Evolutionary conservation across 2,888 invertebrate genomes (phyloP).

Genomic region (Acanthosoma haemorrhoidale): DNA sequence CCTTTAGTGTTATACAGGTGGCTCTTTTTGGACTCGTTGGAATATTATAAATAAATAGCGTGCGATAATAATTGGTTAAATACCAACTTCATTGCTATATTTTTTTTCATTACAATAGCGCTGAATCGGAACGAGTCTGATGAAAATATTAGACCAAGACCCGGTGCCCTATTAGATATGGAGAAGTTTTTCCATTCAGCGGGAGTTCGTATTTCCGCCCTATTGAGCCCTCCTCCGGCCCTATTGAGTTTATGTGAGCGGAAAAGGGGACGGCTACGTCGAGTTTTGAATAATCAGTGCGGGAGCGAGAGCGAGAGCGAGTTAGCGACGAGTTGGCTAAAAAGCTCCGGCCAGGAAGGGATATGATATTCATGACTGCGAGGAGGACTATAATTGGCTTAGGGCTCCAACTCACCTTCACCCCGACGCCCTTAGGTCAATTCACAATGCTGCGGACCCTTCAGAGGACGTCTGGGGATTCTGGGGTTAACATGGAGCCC

Average conservation of each 20-base stretch:
- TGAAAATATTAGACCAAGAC: slow-evolving; percentile 4
- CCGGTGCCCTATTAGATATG: background rate
- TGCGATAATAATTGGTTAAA: too few species aligned
- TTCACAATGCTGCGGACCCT: too few species aligned
- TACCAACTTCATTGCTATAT: too few species aligned
- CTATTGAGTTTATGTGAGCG: slow-evolving; percentile 7
- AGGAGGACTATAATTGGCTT: background rate
- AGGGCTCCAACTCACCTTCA: too few species aligned
- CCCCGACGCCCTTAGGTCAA: too few species aligned
- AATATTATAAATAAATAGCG: too few species aligned
- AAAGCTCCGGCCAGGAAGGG: background rate
- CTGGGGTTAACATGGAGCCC: too few species aligned
- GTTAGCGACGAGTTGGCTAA: slow-evolving; percentile 9
- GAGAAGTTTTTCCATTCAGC: slow-evolving; percentile 1
- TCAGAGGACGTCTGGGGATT: too few species aligned
- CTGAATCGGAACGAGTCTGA: too few species aligned
- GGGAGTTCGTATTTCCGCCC: background rate
- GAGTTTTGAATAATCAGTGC: slow-evolving; percentile 11
- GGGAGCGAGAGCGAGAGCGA: background rate
- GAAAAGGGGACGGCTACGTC: slow-evolving; percentile 6
- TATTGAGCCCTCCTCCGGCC: background rate
- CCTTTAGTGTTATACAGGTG: too few species aligned
- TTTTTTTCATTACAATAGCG: too few species aligned
- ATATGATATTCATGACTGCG: background rate
- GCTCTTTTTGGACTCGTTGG: too few species aligned